These are phyloP conservation scores for Cherax quadricarinatus DNA, from an alignment of 1,140 invertebrate species.

Conservation along the genomic window DNA sequence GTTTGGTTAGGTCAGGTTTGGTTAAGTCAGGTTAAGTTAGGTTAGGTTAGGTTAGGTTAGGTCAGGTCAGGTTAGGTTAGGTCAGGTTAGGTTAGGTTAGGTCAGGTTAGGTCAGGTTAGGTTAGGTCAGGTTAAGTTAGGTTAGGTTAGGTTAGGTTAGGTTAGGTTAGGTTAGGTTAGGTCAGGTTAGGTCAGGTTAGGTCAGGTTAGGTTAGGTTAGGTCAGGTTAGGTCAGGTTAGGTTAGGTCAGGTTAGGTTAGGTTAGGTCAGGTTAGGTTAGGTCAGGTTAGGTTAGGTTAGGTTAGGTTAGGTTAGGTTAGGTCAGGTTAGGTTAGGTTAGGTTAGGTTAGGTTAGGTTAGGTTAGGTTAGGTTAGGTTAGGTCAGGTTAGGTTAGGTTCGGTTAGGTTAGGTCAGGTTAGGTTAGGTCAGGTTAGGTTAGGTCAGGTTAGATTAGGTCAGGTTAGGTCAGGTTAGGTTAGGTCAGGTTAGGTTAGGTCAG, in stretches of 20 bases:
- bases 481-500: background rate
- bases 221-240: constrained; percentile 33
- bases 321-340: background rate
- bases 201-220: constrained; percentile 32
- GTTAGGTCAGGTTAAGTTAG: constrained; percentile 30
- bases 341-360: constrained; percentile 3
- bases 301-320: constrained; percentile 35
- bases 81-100: background rate
- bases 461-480: constrained; percentile 36
- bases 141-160: constrained; percentile 18
- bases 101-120: constrained; percentile 18
- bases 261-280: background rate
- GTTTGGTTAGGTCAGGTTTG: no score
- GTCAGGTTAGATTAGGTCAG: no score
- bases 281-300: constrained; percentile 28
- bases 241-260: constrained; percentile 1
- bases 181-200: no score
- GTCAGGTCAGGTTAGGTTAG: constrained; percentile 29
- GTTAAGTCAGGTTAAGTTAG: no score
- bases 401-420: background rate
- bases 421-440: constrained; percentile 35
- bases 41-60: constrained; percentile 31
- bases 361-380: constrained; percentile 31
- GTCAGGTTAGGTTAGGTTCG: constrained; percentile 12
- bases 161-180: no score